Evolutionary conservation across 2,113 vertebrate genomes (phyloP).

Genomic region (Atractosteus spatula): DNA sequence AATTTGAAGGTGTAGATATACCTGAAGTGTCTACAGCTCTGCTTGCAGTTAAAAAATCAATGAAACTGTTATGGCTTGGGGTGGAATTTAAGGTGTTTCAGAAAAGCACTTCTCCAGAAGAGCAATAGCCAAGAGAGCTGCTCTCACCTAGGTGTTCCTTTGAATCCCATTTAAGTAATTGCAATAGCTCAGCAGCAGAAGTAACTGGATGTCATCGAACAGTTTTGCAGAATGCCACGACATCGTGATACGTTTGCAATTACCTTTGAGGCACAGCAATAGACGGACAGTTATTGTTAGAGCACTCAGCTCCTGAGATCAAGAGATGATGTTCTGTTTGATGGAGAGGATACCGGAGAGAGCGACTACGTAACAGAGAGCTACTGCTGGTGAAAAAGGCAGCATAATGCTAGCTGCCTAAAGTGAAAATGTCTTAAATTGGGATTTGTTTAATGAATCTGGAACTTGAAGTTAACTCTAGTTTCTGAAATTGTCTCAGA

Average conservation of each 20-base stretch:
- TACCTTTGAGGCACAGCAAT: constrained; percentile 12
- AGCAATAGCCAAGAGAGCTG: not conserved
- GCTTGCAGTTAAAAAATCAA: not conserved
- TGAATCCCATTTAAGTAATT: not conserved
- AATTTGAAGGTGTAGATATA: not conserved
- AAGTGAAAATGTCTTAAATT: no score
- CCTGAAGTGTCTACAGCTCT: no score
- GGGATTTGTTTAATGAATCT: no score
- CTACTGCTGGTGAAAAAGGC: not conserved
- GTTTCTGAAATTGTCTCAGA: no score
- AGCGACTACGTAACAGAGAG: not conserved
- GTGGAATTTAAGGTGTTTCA: no score
- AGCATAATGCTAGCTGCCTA: not conserved
- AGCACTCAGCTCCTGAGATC: constrained; percentile 3
- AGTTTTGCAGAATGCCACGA: not conserved
- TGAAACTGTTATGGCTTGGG: no score
- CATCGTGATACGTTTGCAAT: constrained; percentile 7
- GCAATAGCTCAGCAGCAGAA: not conserved
- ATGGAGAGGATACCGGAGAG: not conserved
- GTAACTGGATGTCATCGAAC: not conserved
- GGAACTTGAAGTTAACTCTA: no score
- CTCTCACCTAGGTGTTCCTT: not conserved
- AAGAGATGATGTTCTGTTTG: constrained; percentile 1
- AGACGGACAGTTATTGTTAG: constrained; percentile 8
- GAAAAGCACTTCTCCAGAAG: not conserved